Evolutionary conservation across 92 coral and sea anemone species (phyloP).

Genomic region (Virgularia gustaviana): DNA sequence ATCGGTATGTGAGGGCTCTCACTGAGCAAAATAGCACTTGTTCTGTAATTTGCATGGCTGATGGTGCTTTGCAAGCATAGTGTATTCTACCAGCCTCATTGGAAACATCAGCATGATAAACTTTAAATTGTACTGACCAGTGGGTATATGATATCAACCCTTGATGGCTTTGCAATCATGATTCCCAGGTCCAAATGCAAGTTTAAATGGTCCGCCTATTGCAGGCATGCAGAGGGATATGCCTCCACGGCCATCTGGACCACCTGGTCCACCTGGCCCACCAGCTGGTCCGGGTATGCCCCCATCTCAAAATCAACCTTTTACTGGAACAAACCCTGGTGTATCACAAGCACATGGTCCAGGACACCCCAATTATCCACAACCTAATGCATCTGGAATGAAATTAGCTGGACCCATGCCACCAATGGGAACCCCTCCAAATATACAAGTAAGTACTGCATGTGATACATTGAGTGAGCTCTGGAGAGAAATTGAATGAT

Average conservation of each 20-base stretch:
- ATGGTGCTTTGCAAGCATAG: no score
- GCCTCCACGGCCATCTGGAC: conserved; percentile 24
- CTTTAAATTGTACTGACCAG: no score
- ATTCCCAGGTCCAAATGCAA: conserved; percentile 20
- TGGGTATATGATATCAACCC: no score
- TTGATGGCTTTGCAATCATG: neutral
- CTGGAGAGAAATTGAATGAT: no score
- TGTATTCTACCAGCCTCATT: no score
- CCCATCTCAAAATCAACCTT: conserved; percentile 7
- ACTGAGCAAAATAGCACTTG: no score
- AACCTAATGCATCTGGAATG: conserved; percentile 34
- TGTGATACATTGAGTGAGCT: neutral
- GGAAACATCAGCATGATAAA: no score
- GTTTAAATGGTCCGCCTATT: conserved; percentile 27
- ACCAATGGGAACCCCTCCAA: conserved; percentile 20
- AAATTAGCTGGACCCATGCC: conserved; percentile 30
- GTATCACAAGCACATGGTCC: neutral
- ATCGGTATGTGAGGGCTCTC: no score
- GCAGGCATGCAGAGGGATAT: conserved; percentile 16
- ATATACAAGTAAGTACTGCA: conserved; percentile 5
- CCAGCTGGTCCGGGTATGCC: conserved; percentile 8
- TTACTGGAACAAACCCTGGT: conserved; percentile 17
- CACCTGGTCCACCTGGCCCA: neutral
- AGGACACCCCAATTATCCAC: conserved; percentile 26
- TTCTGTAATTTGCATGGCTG: no score